Conservation (phyloP, 2,113 vertebrate species). For the Cinclus cinclus region DNA sequence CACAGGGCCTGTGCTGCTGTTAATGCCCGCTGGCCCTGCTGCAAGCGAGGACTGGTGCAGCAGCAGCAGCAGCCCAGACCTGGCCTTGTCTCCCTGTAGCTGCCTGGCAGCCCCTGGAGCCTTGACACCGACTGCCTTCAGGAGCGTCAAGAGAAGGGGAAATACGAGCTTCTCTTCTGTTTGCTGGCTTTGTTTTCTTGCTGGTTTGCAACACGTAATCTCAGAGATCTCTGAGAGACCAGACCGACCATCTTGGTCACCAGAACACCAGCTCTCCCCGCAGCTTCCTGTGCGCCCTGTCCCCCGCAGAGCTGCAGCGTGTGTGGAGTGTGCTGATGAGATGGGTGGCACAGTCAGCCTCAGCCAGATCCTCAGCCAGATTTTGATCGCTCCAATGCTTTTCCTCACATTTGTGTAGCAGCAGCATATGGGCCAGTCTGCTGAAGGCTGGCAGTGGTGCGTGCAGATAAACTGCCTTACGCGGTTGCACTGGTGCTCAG, state of each 20-base stretch:
- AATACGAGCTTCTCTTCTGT: background rate
- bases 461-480: background rate
- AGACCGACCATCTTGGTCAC: background rate
- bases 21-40: background rate
- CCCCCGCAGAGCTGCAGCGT: background rate
- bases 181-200: background rate
- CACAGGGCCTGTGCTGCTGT: background rate
- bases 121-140: background rate
- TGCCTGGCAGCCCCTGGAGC: background rate
- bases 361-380: background rate
- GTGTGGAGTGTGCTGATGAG: background rate
- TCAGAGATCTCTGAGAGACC: background rate
- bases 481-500: background rate
- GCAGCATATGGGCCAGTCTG: background rate
- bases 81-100: background rate
- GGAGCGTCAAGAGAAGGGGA: background rate
- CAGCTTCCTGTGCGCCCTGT: background rate
- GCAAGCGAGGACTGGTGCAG: background rate
- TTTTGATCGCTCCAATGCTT: background rate
- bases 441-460: background rate
- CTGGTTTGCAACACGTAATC: background rate
- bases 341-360: background rate
- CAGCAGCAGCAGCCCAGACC: background rate
- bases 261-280: background rate
- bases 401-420: background rate